Conservation (phyloP, 2,113 vertebrate genomes). For the Peromyscus leucopus region DNA sequence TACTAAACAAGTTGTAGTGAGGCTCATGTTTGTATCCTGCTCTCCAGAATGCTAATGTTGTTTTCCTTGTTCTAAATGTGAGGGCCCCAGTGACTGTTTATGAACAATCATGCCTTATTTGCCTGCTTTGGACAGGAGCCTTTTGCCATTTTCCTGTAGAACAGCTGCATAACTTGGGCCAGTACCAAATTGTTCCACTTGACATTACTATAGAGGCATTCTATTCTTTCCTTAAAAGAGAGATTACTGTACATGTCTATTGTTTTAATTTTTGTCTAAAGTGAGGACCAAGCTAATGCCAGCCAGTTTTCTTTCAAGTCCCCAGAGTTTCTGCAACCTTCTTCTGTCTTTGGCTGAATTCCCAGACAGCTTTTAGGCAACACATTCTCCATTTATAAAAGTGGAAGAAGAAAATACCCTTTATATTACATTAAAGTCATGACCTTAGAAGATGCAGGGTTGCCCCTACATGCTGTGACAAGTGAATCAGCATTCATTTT, state of each 20-base stretch:
- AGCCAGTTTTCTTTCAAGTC: constrained; percentile 72
- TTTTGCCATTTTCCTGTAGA: constrained; percentile 74
- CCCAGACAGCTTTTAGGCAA: constrained; percentile 66
- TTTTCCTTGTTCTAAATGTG: constrained; percentile 78
- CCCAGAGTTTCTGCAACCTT: constrained; percentile 58
- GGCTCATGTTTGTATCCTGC: background rate
- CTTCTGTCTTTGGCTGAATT: constrained; percentile 76
- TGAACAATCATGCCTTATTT: constrained; percentile 69
- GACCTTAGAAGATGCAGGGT: constrained; percentile 39
- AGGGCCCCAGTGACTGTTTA: constrained; percentile 67
- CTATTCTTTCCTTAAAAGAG: constrained; percentile 75
- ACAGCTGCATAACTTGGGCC: constrained; percentile 77
- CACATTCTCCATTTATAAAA: constrained; percentile 71
- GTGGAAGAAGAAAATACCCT: background rate
- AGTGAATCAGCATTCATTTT: constrained; percentile 49
- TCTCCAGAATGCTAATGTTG: constrained; percentile 24
- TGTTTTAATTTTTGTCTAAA: constrained; percentile 83
- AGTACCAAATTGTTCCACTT: constrained; percentile 68
- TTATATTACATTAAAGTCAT: constrained; percentile 42
- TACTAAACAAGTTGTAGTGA: no score
- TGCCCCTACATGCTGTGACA: background rate
- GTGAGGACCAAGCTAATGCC: constrained; percentile 66
- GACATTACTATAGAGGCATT: constrained; percentile 63
- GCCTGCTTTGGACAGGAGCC: constrained; percentile 37
- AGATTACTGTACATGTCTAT: constrained; percentile 69